These are phyloP conservation scores for Alosa sapidissima DNA, from an alignment of 2,797 vertebrate species.

Conservation along the genomic window DNA sequence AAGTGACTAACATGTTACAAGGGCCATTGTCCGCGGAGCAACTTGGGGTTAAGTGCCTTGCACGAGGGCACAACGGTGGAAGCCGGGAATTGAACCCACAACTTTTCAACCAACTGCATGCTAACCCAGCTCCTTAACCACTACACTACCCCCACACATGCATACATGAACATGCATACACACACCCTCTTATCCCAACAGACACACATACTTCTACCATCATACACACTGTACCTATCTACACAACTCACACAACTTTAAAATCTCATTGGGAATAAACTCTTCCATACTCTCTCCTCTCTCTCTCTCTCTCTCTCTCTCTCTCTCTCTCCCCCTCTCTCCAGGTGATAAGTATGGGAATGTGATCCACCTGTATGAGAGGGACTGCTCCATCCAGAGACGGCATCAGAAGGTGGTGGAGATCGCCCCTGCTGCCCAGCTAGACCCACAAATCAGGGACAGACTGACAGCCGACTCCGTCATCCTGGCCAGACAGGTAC, in stretches of 20 bases:
- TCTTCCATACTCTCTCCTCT: background rate
- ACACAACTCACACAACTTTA: background rate
- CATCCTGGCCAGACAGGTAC: constrained; percentile 85
- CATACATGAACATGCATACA: constrained; percentile 3
- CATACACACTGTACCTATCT: background rate
- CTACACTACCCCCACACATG: background rate
- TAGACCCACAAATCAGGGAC: constrained; percentile 82
- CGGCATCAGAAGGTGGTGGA: constrained; percentile 94
- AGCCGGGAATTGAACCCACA: too few species aligned
- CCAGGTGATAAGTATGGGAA: constrained; percentile 10
- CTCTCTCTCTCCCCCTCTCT: background rate
- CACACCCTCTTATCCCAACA: background rate
- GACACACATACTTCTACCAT: background rate
- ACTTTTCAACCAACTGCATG: too few species aligned
- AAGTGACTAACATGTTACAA: too few species aligned
- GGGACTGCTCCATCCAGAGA: constrained; percentile 94
- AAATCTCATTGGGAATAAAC: background rate
- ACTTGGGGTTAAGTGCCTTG: too few species aligned
- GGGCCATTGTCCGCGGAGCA: background rate
- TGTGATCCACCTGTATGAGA: constrained; percentile 83
- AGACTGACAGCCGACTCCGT: constrained; percentile 84
- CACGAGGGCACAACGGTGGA: too few species aligned
- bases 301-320: background rate
- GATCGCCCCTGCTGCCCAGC: constrained; percentile 84
- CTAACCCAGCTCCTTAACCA: too few species aligned